Evolutionary conservation across 2,113 vertebrate species (phyloP).

Genomic region (Tupaia tana): DNA sequence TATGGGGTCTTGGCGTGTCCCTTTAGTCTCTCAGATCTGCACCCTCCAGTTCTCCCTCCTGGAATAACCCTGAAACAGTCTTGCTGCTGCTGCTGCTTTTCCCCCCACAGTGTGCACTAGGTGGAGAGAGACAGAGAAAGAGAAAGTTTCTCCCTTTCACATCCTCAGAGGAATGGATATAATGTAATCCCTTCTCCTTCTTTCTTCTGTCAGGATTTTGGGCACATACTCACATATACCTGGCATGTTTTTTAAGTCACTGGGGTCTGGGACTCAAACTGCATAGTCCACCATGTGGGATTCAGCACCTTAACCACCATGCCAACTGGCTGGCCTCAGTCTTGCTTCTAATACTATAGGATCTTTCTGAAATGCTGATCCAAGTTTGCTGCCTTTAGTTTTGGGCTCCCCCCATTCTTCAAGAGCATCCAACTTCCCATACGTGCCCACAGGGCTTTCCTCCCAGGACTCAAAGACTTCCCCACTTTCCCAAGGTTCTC

Average conservation of each 20-base stretch:
- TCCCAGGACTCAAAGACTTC: neutral
- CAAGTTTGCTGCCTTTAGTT: neutral
- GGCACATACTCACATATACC: too few species aligned
- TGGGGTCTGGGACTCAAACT: too few species aligned
- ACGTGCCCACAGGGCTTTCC: neutral
- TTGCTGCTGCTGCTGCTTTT: too few species aligned
- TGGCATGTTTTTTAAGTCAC: too few species aligned
- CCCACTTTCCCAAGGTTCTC: neutral
- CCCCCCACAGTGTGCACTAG: too few species aligned
- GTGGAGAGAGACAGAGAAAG: too few species aligned
- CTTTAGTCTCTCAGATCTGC: neutral
- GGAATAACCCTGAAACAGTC: neutral
- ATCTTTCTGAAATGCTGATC: neutral
- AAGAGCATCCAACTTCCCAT: neutral
- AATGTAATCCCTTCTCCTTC: too few species aligned
- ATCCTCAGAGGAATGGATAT: too few species aligned
- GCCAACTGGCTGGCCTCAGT: neutral
- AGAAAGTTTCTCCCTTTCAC: too few species aligned
- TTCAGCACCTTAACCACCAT: too few species aligned
- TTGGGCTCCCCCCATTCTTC: neutral
- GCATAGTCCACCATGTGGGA: too few species aligned
- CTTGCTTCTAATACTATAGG: neutral
- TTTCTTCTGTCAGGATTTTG: too few species aligned
- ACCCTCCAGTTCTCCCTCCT: neutral
- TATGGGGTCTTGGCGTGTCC: neutral